Base-by-base conservation (phyloP, 2,888 invertebrate genomes). In the Drosophila diplacantha region DNA sequence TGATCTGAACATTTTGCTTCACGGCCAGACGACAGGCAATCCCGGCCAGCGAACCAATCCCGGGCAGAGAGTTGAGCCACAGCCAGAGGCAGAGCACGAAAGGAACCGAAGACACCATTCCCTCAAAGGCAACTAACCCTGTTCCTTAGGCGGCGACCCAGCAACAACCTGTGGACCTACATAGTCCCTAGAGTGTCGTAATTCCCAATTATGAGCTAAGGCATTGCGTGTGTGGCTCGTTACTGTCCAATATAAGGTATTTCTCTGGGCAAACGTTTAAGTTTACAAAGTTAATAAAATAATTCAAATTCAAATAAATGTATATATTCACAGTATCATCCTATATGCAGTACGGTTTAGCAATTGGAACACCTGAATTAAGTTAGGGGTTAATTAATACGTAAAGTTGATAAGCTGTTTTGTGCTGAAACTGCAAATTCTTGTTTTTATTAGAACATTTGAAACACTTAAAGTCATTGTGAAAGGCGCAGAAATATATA, bases 11-110 rank as follows among this genome's bases (percentile, higher is more conserved):
- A 2, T 52, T 41, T 24, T 65, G 69, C 5, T 54, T 2, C 2
- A n/a, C 35, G 5, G 69, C 80, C 22, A 80, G 74, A 2, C 39
- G 58, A 22, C 80, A 80, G 41, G 69, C 58, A 6, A 59, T 56
- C 14, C 47, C 37, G 6, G 76, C 65, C 18, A 78, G 39, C 9
- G 34, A 38, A 12, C 8, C 22, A 7, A 3, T 41, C 18, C 16
- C 39, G 22, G 26, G 44, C 16, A 16, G 51, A 11, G 1, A 16
- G 14, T 4, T 14, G 5, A 7, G 24, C 37, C 54, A 31, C 2
- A 37, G 29, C 18, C 29, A 24, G 9, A 56, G 18, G 12, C 31
- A 20, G 0, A 75, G 20, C 14, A 75, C 14, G 11, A 78, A 37
- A 1, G 43, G 54, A 39, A 75, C 53, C 46, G 58, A 29, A 7